phyloP scores from a whole-genome alignment of 2,113 vertebrate species.

The Lucifuga dentata region DNA sequence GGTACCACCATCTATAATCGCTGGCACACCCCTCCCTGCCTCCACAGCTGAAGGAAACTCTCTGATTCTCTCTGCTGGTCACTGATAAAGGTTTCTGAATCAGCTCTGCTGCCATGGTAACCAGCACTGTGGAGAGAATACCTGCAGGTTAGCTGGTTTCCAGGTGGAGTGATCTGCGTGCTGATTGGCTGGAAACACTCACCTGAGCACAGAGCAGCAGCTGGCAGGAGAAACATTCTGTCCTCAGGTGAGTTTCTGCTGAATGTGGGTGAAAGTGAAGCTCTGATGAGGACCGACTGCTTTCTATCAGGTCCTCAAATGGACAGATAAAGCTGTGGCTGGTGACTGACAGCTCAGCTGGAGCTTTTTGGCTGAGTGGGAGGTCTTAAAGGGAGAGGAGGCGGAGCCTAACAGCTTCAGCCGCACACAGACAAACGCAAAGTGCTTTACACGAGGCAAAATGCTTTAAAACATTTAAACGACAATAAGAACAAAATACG shows the following conservation, averaged over 20 bases:
- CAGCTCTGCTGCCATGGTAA: slow-evolving; percentile 34
- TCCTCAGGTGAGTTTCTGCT: slow-evolving; percentile 29
- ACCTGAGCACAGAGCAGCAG: slow-evolving; percentile 48
- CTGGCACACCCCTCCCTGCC: neutral
- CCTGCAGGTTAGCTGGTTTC: slow-evolving; percentile 11
- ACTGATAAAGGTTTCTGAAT: neutral
- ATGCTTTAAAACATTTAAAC: no score
- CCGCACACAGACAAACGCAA: no score
- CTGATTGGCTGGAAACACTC: slow-evolving; percentile 34
- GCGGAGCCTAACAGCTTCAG: no score
- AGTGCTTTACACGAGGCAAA: no score
- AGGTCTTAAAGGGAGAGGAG: no score
- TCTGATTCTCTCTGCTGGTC: neutral
- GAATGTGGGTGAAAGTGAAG: slow-evolving; percentile 39
- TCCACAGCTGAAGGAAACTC: slow-evolving; percentile 9
- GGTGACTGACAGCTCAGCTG: no score
- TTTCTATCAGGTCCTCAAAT: slow-evolving; percentile 21
- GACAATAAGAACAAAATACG: no score
- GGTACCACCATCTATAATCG: neutral
- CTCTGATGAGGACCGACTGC: slow-evolving; percentile 33
- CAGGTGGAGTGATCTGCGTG: neutral
- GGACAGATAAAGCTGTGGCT: neutral
- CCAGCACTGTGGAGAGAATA: slow-evolving; percentile 24
- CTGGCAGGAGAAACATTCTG: slow-evolving; percentile 43
- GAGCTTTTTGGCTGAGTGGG: no score